Evolutionary conservation across 1,140 invertebrate genomes (phyloP), one percentile per base, ranked within the genome.

Genomic region (Chrysoperla carnea): DNA sequence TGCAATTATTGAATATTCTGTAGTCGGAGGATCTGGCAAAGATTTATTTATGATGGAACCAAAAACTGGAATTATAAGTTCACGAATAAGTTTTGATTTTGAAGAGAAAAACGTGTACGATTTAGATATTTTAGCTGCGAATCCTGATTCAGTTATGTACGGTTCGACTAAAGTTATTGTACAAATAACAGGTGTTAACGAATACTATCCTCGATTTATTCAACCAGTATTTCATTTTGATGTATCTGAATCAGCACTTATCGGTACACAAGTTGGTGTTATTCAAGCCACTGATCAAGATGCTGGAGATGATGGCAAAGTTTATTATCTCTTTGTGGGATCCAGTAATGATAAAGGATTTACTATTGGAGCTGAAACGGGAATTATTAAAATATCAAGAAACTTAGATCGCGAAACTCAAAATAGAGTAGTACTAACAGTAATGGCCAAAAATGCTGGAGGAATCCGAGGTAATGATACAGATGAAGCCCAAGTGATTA

Each of bases 381-480:
- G 91, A 2, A 70, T 82, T 1, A 84, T 95, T 37, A 75, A 75
- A 35, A 84, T 94, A 0, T 78, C 85, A 1, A 65, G 84, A 33
- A 73, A 76, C 47, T 64, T 95, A 37, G 90, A 95, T 54, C 69
- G 90, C 31, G 91, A 95, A 64, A 89, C 86, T 0, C 87, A 92
- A 59, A 89, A 84, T 56, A 68, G 86, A 42, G 85, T 90, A 3
- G 81, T 89, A 1, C 62, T 96, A 6, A 91, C 85, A 0, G 88
- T 94, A 0, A 74, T 96, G 67, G 91, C 91, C 0, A 97, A 96
- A 64, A 96, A 97, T 59, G 75, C 74, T 36, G 91, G 91, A 7
- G 84, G 87, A 23, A 91, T 95, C 45, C 69, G 80, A 35, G 89
- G 89, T 7, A 93, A 95, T 61, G 91, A 96, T 54, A 94, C 89